Evolutionary conservation across 2,113 vertebrate genomes (phyloP), one percentile per base, ranked within the genome.

Genomic region (Pardalotus punctatus): DNA sequence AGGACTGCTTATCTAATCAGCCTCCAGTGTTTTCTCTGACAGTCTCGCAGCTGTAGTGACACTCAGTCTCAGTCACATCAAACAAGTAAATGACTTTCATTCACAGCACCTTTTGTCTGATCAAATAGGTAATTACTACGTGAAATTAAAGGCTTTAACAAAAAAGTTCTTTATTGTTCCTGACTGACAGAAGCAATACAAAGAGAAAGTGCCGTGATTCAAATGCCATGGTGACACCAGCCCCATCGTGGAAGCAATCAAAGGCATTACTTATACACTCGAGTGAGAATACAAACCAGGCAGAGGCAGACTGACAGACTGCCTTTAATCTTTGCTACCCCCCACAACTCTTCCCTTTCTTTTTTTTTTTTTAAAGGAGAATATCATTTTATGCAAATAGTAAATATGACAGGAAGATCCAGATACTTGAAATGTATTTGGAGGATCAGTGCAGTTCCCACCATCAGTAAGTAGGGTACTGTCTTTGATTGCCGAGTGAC

Each of bases 71-170:
- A 93, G 83, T 93, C 88, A 92, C 94, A 96, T 97, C 95, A 96
- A 95, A 97, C 91, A 96, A 96, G 94, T 77, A 94, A 97, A 96
- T 95, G 94, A 80, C 86, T 96, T 96, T 90, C 91, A 95, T 97
- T 97, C 92, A 86, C 79, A 85, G 92, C 93, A 97, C 94, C 94
- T 97, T 97, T 97, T 97, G 97, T 96, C 96, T 97, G 96, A 97
- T 97, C 97, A 97, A 98, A 97, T 96, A 97, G 96, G 96, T 97
- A 97, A 97, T 98, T 97, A 97, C 95, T 89, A 94, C 23, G 72
- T 90, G 94, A 94, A 98, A 97, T 97, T 97, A 97, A 98, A 97
- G 94, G 92, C 90, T 95, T 96, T 96, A 97, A 96, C 92, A 94
- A 94, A 97, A 94, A 97, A 94, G 83, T 96, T 95, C 94, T 93